Percentiles rank a stretch among this genome's conserved stretches.
These are phyloP conservation scores for Esox lucius DNA, from an alignment of 2,797 vertebrate genomes.

Conservation along the genomic window DNA sequence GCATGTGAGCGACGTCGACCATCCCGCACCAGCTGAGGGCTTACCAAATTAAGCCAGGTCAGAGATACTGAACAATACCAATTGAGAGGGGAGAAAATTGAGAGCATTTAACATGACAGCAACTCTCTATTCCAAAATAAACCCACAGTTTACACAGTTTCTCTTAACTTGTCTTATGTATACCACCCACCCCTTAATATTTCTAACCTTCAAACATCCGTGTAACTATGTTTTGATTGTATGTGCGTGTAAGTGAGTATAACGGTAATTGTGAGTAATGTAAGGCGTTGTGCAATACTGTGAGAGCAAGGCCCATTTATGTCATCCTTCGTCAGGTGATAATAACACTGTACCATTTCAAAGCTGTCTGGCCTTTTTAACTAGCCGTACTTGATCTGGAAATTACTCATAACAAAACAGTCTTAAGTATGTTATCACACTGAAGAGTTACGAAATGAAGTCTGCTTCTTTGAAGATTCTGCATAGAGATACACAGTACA, in stretches of 20 bases:
- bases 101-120: too few relatives aligned
- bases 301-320: not conserved
- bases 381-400: constrained; percentile 16
- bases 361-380: constrained; percentile 21
- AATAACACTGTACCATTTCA: constrained; percentile 17
- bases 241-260: not conserved
- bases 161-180: not conserved
- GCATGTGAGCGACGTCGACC: too few relatives aligned
- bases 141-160: not conserved
- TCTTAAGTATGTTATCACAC: not conserved
- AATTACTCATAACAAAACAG: constrained; percentile 29
- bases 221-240: not conserved
- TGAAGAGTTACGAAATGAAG: constrained; percentile 35
- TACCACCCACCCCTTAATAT: not conserved
- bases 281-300: constrained; percentile 20
- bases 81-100: too few relatives aligned
- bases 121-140: too few relatives aligned
- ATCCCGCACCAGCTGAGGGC: too few relatives aligned
- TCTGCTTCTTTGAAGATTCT: constrained; percentile 15
- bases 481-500: not conserved
- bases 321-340: constrained; percentile 3
- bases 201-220: not conserved
- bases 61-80: too few relatives aligned
- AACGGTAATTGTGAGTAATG: constrained; percentile 8
- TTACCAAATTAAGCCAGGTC: too few relatives aligned